Percentiles rank a stretch among this genome's conserved stretches.
Conservation (phyloP, 2,113 vertebrate species). For the Phodopus roborovskii region DNA sequence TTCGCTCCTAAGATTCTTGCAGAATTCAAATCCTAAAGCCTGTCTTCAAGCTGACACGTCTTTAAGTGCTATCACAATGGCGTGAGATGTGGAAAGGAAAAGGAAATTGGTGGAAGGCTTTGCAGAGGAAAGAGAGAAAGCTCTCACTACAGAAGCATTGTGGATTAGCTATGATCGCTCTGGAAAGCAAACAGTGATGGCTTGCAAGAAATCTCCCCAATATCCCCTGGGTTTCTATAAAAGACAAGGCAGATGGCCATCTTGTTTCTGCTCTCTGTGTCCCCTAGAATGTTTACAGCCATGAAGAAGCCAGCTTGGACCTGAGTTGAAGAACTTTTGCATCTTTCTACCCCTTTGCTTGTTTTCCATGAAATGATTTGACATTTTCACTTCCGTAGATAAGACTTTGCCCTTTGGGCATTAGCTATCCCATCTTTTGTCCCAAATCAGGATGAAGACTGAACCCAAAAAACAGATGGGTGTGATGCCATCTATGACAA, state of each 20-base stretch:
- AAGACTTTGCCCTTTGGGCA: not conserved
- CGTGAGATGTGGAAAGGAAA: not conserved
- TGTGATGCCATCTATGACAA: not conserved
- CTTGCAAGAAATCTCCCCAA: not conserved
- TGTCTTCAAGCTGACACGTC: not conserved
- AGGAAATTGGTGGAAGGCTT: not conserved
- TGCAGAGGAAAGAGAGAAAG: not conserved
- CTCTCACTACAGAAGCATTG: not conserved
- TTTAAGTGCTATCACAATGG: not conserved
- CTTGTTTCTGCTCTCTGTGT: not conserved
- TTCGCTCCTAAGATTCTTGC: not conserved
- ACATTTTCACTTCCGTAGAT: not conserved
- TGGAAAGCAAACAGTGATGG: not conserved
- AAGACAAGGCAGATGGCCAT: not conserved
- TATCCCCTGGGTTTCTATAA: not conserved
- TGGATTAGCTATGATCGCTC: not conserved
- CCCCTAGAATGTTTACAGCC: not conserved
- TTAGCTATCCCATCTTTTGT: not conserved
- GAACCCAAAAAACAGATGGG: not conserved
- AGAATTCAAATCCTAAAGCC: not conserved
- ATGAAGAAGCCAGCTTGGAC: not conserved
- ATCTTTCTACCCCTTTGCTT: not conserved
- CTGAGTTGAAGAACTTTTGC: not conserved
- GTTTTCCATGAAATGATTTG: not conserved
- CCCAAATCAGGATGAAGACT: not conserved